Conservation (phyloP, 37 sponge, comb jelly and placozoan species). For the Ianthella basta region DNA sequence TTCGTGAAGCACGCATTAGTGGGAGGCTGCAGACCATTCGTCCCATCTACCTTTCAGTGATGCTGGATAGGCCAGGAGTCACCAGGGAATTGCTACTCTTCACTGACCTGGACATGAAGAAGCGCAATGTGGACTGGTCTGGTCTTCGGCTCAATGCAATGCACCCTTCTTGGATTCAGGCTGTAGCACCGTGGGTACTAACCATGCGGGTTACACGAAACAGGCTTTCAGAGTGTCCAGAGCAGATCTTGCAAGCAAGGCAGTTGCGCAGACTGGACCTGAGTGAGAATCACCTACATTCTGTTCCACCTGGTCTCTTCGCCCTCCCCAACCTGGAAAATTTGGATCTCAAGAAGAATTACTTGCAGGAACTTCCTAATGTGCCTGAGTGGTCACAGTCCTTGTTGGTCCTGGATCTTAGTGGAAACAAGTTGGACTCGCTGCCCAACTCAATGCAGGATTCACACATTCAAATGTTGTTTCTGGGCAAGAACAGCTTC, state of each 20-base stretch:
- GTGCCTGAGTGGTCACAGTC: slow-evolving; percentile 55
- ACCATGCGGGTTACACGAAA: slow-evolving; percentile 73
- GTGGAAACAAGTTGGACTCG: slow-evolving; percentile 55
- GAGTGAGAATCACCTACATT: slow-evolving; percentile 63
- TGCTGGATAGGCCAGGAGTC: slow-evolving; percentile 70
- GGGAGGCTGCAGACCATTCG: slow-evolving; percentile 58
- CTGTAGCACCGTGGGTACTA: slow-evolving; percentile 86
- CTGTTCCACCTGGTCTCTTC: slow-evolving; percentile 50
- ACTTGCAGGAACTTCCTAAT: slow-evolving; percentile 53
- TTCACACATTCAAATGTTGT: slow-evolving; percentile 63
- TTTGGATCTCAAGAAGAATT: slow-evolving; percentile 62
- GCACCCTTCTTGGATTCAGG: slow-evolving; percentile 76
- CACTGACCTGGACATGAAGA: slow-evolving; percentile 79
- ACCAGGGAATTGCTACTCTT: slow-evolving; percentile 73
- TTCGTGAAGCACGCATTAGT: slow-evolving; percentile 43
- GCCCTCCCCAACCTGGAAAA: slow-evolving; percentile 74
- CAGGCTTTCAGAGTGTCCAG: slow-evolving; percentile 59
- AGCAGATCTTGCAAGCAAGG: slow-evolving; percentile 52
- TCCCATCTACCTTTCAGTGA: slow-evolving; percentile 76
- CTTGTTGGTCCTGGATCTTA: slow-evolving; percentile 61
- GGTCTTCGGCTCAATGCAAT: slow-evolving; percentile 64
- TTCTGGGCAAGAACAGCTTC: slow-evolving; percentile 65
- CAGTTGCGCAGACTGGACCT: slow-evolving; percentile 77
- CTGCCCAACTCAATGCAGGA: slow-evolving; percentile 67
- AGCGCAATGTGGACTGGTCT: slow-evolving; percentile 76